phyloP scores from a whole-genome alignment of 1,140 invertebrate species.

The Diachasma alloeum region DNA sequence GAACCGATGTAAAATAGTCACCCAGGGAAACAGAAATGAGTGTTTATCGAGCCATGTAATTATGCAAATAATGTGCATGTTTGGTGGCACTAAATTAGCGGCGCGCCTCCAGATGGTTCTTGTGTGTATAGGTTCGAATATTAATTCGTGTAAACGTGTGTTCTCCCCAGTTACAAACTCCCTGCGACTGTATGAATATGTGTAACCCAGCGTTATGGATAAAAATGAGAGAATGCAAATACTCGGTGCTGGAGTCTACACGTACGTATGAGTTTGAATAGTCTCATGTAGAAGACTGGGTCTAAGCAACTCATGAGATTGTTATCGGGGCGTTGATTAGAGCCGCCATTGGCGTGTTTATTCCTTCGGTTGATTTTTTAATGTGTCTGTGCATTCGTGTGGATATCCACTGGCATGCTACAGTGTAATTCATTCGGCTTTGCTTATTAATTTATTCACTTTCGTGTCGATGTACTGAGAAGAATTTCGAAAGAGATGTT shows the following conservation, averaged over 20 bases:
- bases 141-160: not conserved
- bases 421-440: not conserved
- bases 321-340: constrained; percentile 12
- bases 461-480: not conserved
- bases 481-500: not conserved
- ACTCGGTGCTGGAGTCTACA: constrained; percentile 11
- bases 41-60: constrained; percentile 44
- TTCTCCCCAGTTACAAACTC: not conserved
- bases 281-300: not conserved
- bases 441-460: constrained; percentile 11
- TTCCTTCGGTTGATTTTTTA: not conserved
- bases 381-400: not conserved
- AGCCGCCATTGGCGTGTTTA: not conserved
- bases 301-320: not conserved
- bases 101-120: constrained; percentile 27
- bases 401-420: constrained; percentile 2
- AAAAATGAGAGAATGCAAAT: constrained; percentile 30
- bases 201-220: not conserved
- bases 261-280: not conserved
- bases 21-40: constrained; percentile 39
- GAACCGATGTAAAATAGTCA: not conserved
- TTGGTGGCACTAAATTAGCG: constrained; percentile 45
- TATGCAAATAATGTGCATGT: constrained; percentile 47
- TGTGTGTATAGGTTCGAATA: not conserved
- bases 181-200: not conserved